Base-by-base conservation (phyloP, 37 sponge, comb jelly and placozoan genomes). In the Axinella damicornis region DNA sequence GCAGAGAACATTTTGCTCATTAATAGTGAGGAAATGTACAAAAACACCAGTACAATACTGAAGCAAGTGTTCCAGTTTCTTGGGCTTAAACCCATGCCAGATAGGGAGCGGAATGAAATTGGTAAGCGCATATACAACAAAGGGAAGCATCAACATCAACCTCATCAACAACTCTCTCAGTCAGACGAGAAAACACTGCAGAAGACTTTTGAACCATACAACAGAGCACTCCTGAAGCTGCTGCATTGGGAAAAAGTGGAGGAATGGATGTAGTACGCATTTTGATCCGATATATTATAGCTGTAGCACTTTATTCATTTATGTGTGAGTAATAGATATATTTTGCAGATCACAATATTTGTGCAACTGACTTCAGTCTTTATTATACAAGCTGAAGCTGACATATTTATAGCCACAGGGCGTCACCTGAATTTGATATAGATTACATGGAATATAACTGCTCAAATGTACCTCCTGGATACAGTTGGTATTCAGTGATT, bases 11-110 rank as follows among this genome's bases (percentile, higher is more conserved):
- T 88, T 37, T 36, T 88, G 36, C 68, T 88, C 21, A 11, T 88
- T 5, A 88, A 88, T 71, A 82, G 78, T 56, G 89, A 88, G 57
- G 89, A 88, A 28, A 82, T 88, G 38, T 82, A 40, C 33, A 40
- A n/a, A 25, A 46, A 75, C 54, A 62, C 89, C 20, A 24, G 69
- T 21, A 39, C 15, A 20, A 76, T 82, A 21, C n/a, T 88, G 33
- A n/a, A 74, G 19, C 83, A 82, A 52, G 70, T 82, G 15, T 76
- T 82, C 21, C 54, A 76, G 19, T 88, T 88, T 57, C 63, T 88
- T 18, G 72, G 77, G 9, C 32, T 88, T 11, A 28, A 19, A 21
- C 57, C 74, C 52, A 56, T 88, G 33, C 30, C 17, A 27, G 46
- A 76, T 0, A 53, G 56, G 0, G 19, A 56, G 15, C 56, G 66